phyloP scores from a whole-genome alignment of 2,888 invertebrate genomes.

The Temnothorax rugatulus region DNA sequence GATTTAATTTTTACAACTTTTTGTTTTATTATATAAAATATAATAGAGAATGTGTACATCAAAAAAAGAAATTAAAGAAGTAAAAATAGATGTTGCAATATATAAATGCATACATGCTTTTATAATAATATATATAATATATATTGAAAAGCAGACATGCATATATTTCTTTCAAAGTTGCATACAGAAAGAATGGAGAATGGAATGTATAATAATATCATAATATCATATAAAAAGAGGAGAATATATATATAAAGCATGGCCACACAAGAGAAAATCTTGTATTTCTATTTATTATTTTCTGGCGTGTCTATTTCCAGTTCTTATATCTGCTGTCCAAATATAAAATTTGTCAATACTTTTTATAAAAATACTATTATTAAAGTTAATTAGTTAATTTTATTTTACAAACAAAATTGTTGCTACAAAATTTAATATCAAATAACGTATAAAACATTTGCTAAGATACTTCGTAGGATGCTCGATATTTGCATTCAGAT shows the following conservation, averaged over 20 bases:
- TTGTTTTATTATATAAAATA: background rate
- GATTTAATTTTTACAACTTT: background rate
- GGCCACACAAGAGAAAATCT: conserved; percentile 44
- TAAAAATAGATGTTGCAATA: conserved; percentile 29
- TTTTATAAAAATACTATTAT: conserved; percentile 2
- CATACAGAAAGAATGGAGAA: conserved; percentile 62
- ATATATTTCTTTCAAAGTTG: conserved; percentile 67
- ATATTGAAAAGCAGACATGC: conserved; percentile 58
- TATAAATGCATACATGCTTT: conserved; percentile 34
- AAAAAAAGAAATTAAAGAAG: background rate
- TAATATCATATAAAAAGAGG: background rate
- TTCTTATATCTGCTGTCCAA: conserved; percentile 73
- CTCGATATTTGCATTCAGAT: conserved; percentile 1
- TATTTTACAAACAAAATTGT: background rate
- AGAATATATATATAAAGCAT: conserved; percentile 4
- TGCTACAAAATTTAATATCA: background rate
- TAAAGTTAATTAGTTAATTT: background rate
- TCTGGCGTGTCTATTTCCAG: conserved; percentile 67
- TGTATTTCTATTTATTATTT: conserved; percentile 67
- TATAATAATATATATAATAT: background rate
- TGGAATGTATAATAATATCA: conserved; percentile 30
- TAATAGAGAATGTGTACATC: background rate
- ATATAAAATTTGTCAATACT: conserved; percentile 63
- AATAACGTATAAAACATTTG: background rate
- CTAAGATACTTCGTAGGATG: background rate